These are phyloP conservation scores for Ifrita kowaldi DNA, from an alignment of 2,113 vertebrate species.

Conservation along the genomic window DNA sequence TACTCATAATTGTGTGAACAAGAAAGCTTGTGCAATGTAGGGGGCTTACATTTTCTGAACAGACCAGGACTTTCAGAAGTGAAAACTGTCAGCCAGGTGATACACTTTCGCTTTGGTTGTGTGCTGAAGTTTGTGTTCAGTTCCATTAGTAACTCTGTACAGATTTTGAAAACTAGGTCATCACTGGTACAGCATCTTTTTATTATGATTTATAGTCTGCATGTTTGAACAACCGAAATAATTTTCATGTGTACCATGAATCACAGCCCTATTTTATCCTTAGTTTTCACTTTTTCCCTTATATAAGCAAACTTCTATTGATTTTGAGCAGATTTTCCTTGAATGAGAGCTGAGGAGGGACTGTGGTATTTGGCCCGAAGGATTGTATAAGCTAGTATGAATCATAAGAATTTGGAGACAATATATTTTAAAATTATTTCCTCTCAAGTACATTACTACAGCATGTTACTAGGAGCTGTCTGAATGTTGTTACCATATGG, in stretches of 20 bases:
- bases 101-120: neutral
- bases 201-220: neutral
- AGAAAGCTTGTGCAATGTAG: neutral
- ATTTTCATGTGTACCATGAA: neutral
- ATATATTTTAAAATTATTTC: constrained; percentile 40
- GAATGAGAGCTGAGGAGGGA: constrained; percentile 40
- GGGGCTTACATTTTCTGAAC: neutral
- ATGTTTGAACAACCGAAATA: neutral
- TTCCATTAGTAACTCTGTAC: neutral
- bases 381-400: constrained; percentile 10
- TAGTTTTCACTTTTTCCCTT: neutral
- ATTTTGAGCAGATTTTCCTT: constrained; percentile 12
- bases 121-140: neutral
- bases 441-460: neutral
- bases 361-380: neutral
- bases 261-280: constrained; percentile 3
- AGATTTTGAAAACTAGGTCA: neutral
- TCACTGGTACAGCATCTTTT: neutral
- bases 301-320: constrained; percentile 25
- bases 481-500: constrained; percentile 17
- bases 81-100: neutral
- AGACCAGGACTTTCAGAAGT: neutral
- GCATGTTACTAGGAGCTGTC: neutral
- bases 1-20: neutral
- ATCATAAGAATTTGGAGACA: constrained; percentile 18